A percentile compares a stretch with the other conserved stretches of the same genome.
Evolutionary conservation across 2,888 invertebrate genomes (phyloP).

Genomic region (Onchidella celtica): DNA sequence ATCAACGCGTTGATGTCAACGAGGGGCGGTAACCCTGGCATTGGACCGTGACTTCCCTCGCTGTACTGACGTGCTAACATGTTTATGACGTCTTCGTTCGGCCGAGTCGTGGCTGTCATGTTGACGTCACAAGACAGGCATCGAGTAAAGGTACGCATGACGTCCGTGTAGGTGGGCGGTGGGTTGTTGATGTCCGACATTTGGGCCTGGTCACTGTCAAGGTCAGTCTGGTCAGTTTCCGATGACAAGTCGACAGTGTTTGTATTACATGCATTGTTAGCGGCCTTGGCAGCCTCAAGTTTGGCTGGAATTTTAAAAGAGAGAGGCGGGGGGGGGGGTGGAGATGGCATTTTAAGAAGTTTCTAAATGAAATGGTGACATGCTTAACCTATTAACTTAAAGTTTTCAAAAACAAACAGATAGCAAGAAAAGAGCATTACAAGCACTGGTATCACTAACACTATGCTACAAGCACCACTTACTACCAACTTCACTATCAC

Average conservation of each 20-base stretch:
- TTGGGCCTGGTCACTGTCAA: background rate
- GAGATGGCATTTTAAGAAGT: no score
- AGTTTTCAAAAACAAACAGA: no score
- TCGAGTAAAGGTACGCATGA: conserved; percentile 24
- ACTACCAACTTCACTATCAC: no score
- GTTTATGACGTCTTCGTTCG: background rate
- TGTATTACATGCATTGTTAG: background rate
- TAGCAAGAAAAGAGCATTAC: no score
- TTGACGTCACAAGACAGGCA: conserved; percentile 24
- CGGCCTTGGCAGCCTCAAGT: conserved; percentile 34
- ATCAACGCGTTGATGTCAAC: conserved; percentile 20
- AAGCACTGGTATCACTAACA: no score
- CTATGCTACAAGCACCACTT: no score
- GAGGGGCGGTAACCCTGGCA: background rate
- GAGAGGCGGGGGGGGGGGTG: background rate
- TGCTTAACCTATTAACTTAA: no score
- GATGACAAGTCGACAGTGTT: background rate
- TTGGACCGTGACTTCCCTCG: background rate
- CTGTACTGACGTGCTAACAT: conserved; percentile 13
- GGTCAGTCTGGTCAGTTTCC: background rate
- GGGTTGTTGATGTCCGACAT: background rate
- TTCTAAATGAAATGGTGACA: background rate
- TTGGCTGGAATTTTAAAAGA: background rate
- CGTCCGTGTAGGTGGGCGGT: conserved; percentile 32
- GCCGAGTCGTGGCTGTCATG: background rate